phyloP scores from a whole-genome alignment of 2,888 invertebrate genomes.

The Physocephala rufipes region DNA sequence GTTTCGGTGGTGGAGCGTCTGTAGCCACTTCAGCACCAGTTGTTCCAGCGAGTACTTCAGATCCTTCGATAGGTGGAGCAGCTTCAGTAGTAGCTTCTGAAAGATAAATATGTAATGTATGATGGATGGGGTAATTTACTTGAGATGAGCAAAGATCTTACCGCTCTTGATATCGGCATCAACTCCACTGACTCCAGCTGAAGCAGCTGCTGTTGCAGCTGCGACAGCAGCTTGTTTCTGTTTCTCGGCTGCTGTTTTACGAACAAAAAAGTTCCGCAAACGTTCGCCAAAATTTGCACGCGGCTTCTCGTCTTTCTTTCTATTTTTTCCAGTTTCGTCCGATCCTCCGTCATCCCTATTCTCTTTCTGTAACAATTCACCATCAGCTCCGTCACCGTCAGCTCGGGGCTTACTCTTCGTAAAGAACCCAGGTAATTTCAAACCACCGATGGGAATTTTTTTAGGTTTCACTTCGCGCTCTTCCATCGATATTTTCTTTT shows the following conservation, averaged over 20 bases:
- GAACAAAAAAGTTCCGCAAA: slow-evolving; percentile 69
- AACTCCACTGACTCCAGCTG: slow-evolving; percentile 52
- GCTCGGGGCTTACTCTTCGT: slow-evolving; percentile 78
- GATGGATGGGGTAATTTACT: no score
- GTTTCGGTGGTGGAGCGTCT: slow-evolving; percentile 62
- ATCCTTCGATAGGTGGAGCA: slow-evolving; percentile 48
- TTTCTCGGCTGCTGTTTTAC: slow-evolving; percentile 65
- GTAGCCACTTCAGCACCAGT: slow-evolving; percentile 43
- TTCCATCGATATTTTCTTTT: slow-evolving; percentile 69
- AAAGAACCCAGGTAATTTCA: slow-evolving; percentile 87
- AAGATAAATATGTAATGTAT: no score
- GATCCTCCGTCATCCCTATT: slow-evolving; percentile 55
- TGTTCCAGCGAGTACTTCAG: neutral
- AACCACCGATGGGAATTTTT: slow-evolving; percentile 87
- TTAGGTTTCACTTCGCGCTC: slow-evolving; percentile 81
- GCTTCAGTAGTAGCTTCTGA: slow-evolving; percentile 60
- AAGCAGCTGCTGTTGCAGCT: slow-evolving; percentile 43
- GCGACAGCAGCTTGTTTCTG: slow-evolving; percentile 52
- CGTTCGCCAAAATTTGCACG: slow-evolving; percentile 64
- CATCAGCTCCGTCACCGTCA: slow-evolving; percentile 70
- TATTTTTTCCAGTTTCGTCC: slow-evolving; percentile 41
- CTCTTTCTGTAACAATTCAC: slow-evolving; percentile 66
- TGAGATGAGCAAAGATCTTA: no score
- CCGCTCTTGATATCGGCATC: slow-evolving; percentile 63
- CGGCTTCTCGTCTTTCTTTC: slow-evolving; percentile 58